Conservation (phyloP, 2,113 vertebrate species). For the Macaca mulatta region DNA sequence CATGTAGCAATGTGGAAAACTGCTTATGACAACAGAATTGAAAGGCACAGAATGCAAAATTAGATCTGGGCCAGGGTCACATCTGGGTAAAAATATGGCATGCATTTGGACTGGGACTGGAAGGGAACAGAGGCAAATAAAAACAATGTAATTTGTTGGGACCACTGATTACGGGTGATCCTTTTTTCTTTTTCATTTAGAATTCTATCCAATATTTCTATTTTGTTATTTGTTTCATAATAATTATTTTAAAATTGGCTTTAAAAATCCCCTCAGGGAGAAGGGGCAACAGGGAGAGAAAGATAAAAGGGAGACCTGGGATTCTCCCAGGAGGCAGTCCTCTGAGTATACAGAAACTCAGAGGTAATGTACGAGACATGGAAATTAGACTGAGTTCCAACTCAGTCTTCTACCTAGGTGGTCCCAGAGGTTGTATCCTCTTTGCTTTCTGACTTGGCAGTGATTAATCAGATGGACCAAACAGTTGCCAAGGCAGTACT, state of each 20-base stretch:
- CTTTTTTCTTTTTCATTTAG: not conserved
- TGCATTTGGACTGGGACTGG: not conserved
- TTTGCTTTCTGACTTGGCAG: not conserved
- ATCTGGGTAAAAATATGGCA: not conserved
- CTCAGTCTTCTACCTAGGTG: not conserved
- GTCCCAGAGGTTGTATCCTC: not conserved
- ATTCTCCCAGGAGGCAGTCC: not conserved
- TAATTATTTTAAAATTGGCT: not conserved
- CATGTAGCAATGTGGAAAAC: not conserved
- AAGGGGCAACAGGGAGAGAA: not conserved
- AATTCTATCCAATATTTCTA: constrained; percentile 33
- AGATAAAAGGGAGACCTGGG: not conserved
- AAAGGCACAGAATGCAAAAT: not conserved
- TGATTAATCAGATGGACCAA: not conserved
- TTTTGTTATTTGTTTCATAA: not conserved
- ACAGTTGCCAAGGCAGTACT: not conserved
- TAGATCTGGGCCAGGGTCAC: not conserved
- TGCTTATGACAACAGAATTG: not conserved
- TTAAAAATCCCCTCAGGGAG: not conserved
- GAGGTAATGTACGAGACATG: not conserved
- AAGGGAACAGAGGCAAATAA: not conserved
- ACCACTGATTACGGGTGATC: not conserved
- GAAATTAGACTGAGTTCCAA: not conserved
- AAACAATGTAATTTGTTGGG: not conserved
- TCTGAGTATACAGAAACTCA: not conserved